Conservation (phyloP, 1,140 invertebrate species). For the Saxidomus purpurata region DNA sequence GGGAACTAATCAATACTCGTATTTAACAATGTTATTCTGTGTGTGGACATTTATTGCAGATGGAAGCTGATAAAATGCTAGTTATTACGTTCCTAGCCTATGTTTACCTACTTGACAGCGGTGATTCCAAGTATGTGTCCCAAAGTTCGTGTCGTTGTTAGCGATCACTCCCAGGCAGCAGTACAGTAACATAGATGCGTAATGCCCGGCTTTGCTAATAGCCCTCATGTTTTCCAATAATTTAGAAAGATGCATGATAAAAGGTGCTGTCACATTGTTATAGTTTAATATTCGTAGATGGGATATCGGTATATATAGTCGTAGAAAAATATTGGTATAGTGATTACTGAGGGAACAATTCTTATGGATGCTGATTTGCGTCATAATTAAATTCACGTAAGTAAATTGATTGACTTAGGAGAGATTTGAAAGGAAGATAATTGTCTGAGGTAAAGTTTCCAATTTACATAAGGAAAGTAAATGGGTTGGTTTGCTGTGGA, state of each 20-base stretch:
- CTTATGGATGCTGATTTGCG: conserved; percentile 40
- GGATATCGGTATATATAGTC: conserved; percentile 1
- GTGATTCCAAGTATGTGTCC: conserved; percentile 27
- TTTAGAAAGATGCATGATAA: conserved; percentile 45
- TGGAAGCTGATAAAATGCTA: conserved; percentile 39
- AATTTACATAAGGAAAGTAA: not conserved
- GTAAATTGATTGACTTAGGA: conserved; percentile 39
- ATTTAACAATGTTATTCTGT: conserved; percentile 24
- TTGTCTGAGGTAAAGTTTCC: not conserved
- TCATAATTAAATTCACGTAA: conserved; percentile 52
- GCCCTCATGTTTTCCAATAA: conserved; percentile 52
- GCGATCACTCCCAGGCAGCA: not conserved
- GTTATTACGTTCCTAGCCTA: conserved; percentile 29
- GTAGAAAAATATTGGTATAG: conserved; percentile 36
- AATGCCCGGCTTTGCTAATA: not conserved
- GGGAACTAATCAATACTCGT: conserved; percentile 27
- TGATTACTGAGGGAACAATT: conserved; percentile 13
- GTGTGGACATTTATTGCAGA: not conserved
- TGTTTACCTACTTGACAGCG: conserved; percentile 51
- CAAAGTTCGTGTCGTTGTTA: conserved; percentile 42
- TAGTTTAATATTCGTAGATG: conserved; percentile 39
- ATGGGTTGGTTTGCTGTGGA: not conserved
- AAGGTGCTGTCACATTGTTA: conserved; percentile 32
- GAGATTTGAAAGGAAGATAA: not conserved
- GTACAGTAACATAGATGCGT: conserved; percentile 46